Conservation (phyloP, 1,140 invertebrate species). For the Bombus impatiens region DNA sequence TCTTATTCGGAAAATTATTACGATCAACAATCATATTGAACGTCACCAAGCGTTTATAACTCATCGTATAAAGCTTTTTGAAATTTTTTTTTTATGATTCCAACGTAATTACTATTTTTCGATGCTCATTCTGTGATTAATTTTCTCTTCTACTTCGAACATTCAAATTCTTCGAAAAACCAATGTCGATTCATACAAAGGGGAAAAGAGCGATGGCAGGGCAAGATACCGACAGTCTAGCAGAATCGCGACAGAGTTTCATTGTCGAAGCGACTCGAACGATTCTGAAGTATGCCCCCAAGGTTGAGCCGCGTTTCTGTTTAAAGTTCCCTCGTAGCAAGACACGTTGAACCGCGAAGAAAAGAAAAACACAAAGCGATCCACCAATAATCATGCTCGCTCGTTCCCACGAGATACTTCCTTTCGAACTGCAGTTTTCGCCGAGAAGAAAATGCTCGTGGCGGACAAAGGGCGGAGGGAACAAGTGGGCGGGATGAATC, state of each 20-base stretch:
- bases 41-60: background rate
- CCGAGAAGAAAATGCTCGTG: background rate
- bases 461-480: background rate
- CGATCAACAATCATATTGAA: background rate
- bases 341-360: background rate
- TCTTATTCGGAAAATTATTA: background rate
- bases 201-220: background rate
- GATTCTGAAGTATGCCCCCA: background rate
- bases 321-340: conserved; percentile 7
- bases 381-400: conserved; percentile 23
- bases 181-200: background rate
- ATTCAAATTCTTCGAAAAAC: background rate
- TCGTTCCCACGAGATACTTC: conserved; percentile 13
- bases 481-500: background rate
- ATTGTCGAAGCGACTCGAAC: background rate
- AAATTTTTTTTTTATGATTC: background rate
- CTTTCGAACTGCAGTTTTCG: conserved; percentile 4
- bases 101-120: too few species aligned
- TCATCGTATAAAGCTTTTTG: background rate
- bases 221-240: too few species aligned
- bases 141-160: background rate
- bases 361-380: conserved; percentile 28
- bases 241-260: background rate
- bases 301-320: conserved; percentile 19
- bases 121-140: background rate